Evolutionary conservation across 2,888 invertebrate species (phyloP), one percentile per base, ranked within the genome.

Genomic region (Pseudolycoriella hygida): DNA sequence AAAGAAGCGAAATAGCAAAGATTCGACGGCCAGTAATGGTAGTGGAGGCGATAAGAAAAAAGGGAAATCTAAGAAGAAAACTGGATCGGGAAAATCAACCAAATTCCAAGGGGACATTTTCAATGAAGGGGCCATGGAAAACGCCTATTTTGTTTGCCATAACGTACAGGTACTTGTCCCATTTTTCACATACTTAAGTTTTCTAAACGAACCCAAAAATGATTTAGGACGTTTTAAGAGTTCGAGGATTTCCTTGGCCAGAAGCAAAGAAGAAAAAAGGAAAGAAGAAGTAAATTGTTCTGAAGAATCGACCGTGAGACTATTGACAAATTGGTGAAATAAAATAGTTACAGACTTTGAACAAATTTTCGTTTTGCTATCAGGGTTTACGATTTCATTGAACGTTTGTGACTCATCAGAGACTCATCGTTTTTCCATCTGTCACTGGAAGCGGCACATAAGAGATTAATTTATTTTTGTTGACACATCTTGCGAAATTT

Each of bases 71-170:
- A 52, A 71, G 66, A 59, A 67, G 60, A 12, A 70, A 71, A 18
- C 47, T 14, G 42, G 44, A 32, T 47, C 71, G 72, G 51, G 71
- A 72, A 48, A 76, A 69, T 57, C 61, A 50, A 18, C 77, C 3
- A 73, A 78, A 54, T 80, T 80, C 54, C 77, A 80, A 31, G 80
- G 85, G 45, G 89, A 90, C 55, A 83, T 90, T 56, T 77, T 90
- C 56, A 86, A 85, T 51, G 86, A 87, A 53, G 80, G 83, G 2
- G 90, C 89, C 0, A 90, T 93, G 87, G 83, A 88, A 52, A 93
- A 93, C 57, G 88, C 92, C 0, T 92, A 93, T 60, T 87, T 86
- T 57, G 87, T 85, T 1, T 92, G 92, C 53, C 93, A 93, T 58
- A 90, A 89, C 59, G 82, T 90, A 1, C 89, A 89, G 63, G 83